Evolutionary conservation across 2,113 vertebrate genomes (phyloP).

Genomic region (Rissa tridactyla): DNA sequence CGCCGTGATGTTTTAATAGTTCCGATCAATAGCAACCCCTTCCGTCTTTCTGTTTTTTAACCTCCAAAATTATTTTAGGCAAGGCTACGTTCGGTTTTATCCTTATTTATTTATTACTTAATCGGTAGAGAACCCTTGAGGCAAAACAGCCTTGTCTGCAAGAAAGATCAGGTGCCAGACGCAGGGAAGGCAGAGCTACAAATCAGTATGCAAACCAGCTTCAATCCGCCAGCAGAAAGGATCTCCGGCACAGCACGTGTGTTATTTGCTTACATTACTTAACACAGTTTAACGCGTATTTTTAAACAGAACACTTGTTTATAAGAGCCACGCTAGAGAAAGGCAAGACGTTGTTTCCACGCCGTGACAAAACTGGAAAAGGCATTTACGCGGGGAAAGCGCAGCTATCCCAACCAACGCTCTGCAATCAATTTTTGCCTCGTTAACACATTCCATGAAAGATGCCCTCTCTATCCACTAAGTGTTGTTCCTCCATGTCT

Average conservation of each 20-base stretch:
- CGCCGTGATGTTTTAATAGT: neutral
- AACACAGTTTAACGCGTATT: conserved; percentile 24
- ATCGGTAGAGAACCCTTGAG: conserved; percentile 46
- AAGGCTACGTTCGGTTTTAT: neutral
- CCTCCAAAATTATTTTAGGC: conserved; percentile 61
- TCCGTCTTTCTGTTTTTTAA: conserved; percentile 16
- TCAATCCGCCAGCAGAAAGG: neutral
- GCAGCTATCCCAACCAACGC: fast-evolving
- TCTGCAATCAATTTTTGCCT: neutral
- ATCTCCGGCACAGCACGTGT: neutral
- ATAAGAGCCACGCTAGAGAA: neutral
- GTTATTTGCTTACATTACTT: conserved; percentile 40
- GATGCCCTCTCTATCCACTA: neutral
- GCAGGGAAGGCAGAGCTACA: neutral
- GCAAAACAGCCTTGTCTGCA: conserved; percentile 41
- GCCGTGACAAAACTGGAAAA: neutral
- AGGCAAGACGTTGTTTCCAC: neutral
- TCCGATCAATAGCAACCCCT: conserved; percentile 5
- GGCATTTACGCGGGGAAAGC: fast-evolving
- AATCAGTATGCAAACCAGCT: conserved; percentile 52
- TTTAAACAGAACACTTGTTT: conserved; percentile 41
- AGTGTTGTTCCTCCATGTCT: neutral
- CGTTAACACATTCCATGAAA: neutral
- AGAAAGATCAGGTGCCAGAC: conserved; percentile 57
- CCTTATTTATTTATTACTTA: conserved; percentile 64